Percentiles rank a stretch among this genome's conserved stretches.
Conservation (phyloP, 53 echinoderm and acorn worm species). For the Apostichopus leukothele region DNA sequence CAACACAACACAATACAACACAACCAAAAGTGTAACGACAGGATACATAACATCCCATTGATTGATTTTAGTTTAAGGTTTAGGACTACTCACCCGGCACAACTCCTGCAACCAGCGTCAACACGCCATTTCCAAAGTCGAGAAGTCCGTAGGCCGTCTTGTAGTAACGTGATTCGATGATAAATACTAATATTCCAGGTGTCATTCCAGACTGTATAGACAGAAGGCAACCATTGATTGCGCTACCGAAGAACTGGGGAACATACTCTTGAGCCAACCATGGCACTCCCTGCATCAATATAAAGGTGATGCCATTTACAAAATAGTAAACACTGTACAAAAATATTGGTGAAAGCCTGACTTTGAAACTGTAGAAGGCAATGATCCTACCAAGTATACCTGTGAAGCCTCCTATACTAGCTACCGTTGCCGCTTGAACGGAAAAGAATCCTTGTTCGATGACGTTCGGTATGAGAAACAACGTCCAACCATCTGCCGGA, state of each 20-base stretch:
- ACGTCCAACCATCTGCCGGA: slow-evolving; percentile 45
- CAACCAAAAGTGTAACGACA: too few relatives aligned
- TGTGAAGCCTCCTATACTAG: slow-evolving; percentile 29
- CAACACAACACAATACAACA: too few relatives aligned
- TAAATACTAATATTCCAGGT: slow-evolving; percentile 9
- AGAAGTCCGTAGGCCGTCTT: slow-evolving; percentile 21
- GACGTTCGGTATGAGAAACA: slow-evolving; percentile 33
- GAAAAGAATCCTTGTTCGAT: background rate
- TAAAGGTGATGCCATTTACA: background rate
- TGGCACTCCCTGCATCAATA: background rate
- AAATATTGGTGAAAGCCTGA: background rate
- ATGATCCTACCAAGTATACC: slow-evolving; percentile 30
- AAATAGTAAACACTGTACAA: slow-evolving; percentile 4
- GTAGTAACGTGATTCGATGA: background rate
- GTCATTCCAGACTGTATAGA: slow-evolving; percentile 34
- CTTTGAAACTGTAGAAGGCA: background rate
- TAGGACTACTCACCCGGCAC: slow-evolving; percentile 19
- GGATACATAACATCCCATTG: too few relatives aligned
- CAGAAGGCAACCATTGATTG: slow-evolving; percentile 1
- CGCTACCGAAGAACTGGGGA: slow-evolving; percentile 8
- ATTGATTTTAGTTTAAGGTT: background rate
- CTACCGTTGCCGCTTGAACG: slow-evolving; percentile 12
- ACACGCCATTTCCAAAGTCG: slow-evolving; percentile 35
- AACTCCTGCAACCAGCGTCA: slow-evolving; percentile 16
- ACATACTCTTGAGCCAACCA: background rate